A percentile compares a stretch with the other conserved stretches of the same genome.
phyloP scores from a whole-genome alignment of 1,140 invertebrate species.

The Sycophaga agraensis region DNA sequence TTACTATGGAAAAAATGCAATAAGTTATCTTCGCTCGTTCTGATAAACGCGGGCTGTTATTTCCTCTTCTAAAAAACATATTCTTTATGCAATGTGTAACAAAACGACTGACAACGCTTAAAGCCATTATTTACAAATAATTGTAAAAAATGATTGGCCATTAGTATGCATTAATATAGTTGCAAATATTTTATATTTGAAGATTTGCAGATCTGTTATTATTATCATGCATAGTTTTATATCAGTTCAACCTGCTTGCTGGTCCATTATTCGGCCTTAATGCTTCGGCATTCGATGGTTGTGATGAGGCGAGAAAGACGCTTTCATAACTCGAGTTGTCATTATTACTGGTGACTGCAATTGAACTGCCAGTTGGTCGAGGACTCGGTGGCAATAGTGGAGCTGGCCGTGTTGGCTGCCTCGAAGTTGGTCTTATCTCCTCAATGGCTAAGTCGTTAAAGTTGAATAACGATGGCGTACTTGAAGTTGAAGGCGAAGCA shows the following conservation, averaged over 20 bases:
- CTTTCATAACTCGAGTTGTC: slow-evolving; percentile 43
- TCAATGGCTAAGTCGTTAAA: slow-evolving; percentile 41
- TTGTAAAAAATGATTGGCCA: too few relatives aligned
- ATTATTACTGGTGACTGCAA: neutral
- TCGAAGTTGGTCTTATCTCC: slow-evolving; percentile 32
- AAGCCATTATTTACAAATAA: too few relatives aligned
- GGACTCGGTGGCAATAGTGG: slow-evolving; percentile 31
- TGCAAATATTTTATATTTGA: too few relatives aligned
- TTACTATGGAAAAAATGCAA: too few relatives aligned
- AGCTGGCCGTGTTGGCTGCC: slow-evolving; percentile 20
- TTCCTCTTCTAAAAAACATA: too few relatives aligned
- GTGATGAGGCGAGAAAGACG: slow-evolving; percentile 46
- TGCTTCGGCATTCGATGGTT: slow-evolving; percentile 25
- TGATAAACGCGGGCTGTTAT: too few relatives aligned
- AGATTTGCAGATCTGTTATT: too few relatives aligned
- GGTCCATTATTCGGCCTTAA: neutral
- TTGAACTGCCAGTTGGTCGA: neutral
- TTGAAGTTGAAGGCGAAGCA: slow-evolving; percentile 28
- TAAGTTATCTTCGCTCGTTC: too few relatives aligned
- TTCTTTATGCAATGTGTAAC: too few relatives aligned
- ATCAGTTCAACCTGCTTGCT: slow-evolving; percentile 10
- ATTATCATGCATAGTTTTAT: too few relatives aligned
- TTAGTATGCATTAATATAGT: too few relatives aligned
- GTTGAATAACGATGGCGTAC: slow-evolving; percentile 40
- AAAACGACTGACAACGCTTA: too few relatives aligned